A percentile compares a stretch with the other conserved stretches of the same genome.
Conservation (phyloP, 53 echinoderm and acorn worm genomes). For the Holothuria leucospilota region DNA sequence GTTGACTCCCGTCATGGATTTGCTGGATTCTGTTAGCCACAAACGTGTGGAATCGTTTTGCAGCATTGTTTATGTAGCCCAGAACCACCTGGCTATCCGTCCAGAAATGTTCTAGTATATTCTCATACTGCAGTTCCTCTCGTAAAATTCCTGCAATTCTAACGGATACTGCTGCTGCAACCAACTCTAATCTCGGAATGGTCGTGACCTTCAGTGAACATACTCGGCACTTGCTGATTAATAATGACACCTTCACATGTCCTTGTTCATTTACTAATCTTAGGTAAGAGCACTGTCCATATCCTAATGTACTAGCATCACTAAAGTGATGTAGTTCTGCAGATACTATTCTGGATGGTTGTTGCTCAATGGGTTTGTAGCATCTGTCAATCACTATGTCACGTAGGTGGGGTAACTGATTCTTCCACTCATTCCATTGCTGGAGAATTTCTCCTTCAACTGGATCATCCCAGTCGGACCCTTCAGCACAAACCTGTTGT, state of each 20-base stretch:
- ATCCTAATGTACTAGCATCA: slow-evolving; percentile 64
- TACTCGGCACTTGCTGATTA: slow-evolving; percentile 62
- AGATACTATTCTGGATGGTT: slow-evolving; percentile 15
- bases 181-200: slow-evolving; percentile 48
- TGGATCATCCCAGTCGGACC: slow-evolving; percentile 57
- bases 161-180: slow-evolving; percentile 40
- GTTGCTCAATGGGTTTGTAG: slow-evolving; percentile 33
- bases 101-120: slow-evolving; percentile 45
- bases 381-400: slow-evolving; percentile 47
- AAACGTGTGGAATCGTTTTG: slow-evolving; percentile 60
- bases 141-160: slow-evolving; percentile 37
- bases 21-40: slow-evolving; percentile 52
- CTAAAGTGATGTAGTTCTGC: slow-evolving; percentile 62
- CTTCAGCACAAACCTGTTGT: slow-evolving; percentile 39
- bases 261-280: slow-evolving; percentile 46
- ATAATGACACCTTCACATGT: slow-evolving; percentile 34
- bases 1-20: slow-evolving; percentile 37
- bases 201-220: slow-evolving; percentile 49
- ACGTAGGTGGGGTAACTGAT: slow-evolving; percentile 19
- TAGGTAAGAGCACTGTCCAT: slow-evolving; percentile 74
- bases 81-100: slow-evolving; percentile 57
- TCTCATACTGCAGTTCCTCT: slow-evolving; percentile 39
- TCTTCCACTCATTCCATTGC: slow-evolving; percentile 57
- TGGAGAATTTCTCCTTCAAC: slow-evolving; percentile 31
- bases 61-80: slow-evolving; percentile 58